These are phyloP conservation scores for Schizopygopsis malacanthus DNA, from an alignment of 2,797 vertebrate species.

Conservation along the genomic window DNA sequence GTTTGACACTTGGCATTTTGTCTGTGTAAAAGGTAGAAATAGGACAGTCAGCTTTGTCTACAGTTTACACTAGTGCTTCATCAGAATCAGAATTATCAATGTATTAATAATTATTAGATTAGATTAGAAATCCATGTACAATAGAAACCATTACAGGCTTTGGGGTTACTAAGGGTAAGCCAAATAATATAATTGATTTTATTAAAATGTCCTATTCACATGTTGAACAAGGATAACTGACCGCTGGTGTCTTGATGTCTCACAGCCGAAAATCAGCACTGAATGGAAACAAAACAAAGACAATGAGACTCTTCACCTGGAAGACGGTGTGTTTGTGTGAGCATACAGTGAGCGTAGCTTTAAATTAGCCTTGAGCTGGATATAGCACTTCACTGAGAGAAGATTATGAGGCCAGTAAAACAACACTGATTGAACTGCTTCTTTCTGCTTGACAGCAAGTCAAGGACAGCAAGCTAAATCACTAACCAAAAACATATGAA, in stretches of 20 bases:
- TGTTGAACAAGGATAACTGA: slow-evolving; percentile 37
- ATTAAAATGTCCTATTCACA: background rate
- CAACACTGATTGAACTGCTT: background rate
- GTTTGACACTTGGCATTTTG: slow-evolving; percentile 84
- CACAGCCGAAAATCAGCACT: slow-evolving; percentile 7
- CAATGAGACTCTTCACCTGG: background rate
- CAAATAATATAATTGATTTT: background rate
- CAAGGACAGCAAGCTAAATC: background rate
- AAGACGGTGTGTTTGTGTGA: background rate
- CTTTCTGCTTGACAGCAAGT: background rate
- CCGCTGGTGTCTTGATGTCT: slow-evolving; percentile 50
- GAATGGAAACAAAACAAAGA: slow-evolving; percentile 18
- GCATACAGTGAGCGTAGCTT: slow-evolving; percentile 3
- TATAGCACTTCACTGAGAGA: background rate
- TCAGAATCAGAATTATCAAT: too few relatives aligned
- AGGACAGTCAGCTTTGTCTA: background rate
- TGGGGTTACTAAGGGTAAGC: background rate
- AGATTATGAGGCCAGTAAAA: slow-evolving; percentile 18
- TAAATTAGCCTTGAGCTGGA: slow-evolving; percentile 2
- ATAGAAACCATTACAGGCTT: background rate
- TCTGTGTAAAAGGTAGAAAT: slow-evolving; percentile 66
- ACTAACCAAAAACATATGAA: background rate
- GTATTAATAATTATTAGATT: background rate
- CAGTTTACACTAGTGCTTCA: background rate
- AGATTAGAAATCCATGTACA: slow-evolving; percentile 1